Evolutionary conservation across 2,888 invertebrate species (phyloP), one percentile per base, ranked within the genome.

Genomic region (Blera fallax): DNA sequence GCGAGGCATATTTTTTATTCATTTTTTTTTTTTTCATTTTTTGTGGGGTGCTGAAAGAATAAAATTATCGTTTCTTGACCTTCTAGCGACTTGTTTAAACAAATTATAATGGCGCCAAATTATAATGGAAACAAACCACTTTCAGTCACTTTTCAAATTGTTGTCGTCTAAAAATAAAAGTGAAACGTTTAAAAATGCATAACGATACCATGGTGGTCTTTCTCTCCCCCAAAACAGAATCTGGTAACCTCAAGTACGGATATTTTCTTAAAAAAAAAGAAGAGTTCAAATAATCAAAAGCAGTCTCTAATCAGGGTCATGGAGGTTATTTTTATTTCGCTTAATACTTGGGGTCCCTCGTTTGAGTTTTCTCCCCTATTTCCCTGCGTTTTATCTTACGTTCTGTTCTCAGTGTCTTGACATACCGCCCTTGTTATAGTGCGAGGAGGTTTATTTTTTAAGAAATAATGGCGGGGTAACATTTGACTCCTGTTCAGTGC

Each of bases 231-330:
- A 1, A 10, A 29, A 6, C 11, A 29, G 6, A 37, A 34, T 21
- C 3, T 64, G 6, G 6, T 34, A 56, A 34, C 27, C 48, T 34
- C 58, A 45, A 58, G 54, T 58, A 21, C 11, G 10, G n/a, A n/a
- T n/a, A n/a, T 21, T 58, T 56, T 56, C 21, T 21, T 37, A 6
- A n/a, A 27, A 62, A 62, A 45, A 52, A 34, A 50, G 60, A 74
- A 50, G 79, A 70, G 79, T 76, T 79, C 56, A 32, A 80, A 40
- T 37, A 64, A 76, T 69, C 60, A 62, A 34, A 73, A 65, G 50
- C 32, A 21, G 18, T 18, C 74, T 70, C 56, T 76, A 79, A 84
- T 84, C 79, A 79, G 74, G 84, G 84, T 84, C 84, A 79, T 11
- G 43, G 27, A 52, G 79, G 84, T 84, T 84, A 84, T 84, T 84